Base-by-base conservation (phyloP, 1,140 invertebrate species). In the Drosophila virilis region DNA sequence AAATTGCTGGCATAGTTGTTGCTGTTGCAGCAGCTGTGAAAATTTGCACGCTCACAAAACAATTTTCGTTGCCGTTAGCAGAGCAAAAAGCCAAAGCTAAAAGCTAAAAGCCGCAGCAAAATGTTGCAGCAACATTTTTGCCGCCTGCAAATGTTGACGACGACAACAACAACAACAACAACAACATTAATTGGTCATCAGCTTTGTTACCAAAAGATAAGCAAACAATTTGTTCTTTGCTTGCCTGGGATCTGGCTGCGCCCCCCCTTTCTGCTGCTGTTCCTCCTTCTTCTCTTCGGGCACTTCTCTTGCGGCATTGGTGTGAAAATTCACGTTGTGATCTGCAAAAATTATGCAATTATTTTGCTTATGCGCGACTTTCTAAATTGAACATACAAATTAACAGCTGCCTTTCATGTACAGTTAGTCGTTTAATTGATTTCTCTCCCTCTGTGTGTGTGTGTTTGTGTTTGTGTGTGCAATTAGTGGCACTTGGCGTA, bases 41-140 rank as follows among this genome's bases (percentile, higher is more conserved):
- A 88, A 88, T 88, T 88, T 88, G 83, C 83, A 88, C 83, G 83
- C 83, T 88, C 77, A 78, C 76, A 73, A 88, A 88, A 89, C 79
- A 77, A 88, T 88, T 89, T 88, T 83, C 73, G 72, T 83, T 78
- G 72, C 83, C 83, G 83, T 89, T 88, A 88, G 76, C 84, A 82
- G 64, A 78, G 78, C 68, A 76, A 38, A 73, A 58, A 54, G 51
- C 33, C 48, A 64, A 59, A 70, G 61, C 51, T 32, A 43, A 40
- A 35, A 42, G 52, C 33, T 55, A 62, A 50, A 48, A n/a, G 58
- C 33, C 35, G 60, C 52, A 12, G 37, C 42, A 42, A 69, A 67
- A 77, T 86, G 83, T 83, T 75, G 83, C 84, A 72, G 84, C 79
- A 88, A 67, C 83, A 80, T 89, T 68, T 74, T 81, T 81, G 78